These are phyloP conservation scores for Grallaria varia DNA, from an alignment of 2,113 vertebrate genomes.

Conservation along the genomic window DNA sequence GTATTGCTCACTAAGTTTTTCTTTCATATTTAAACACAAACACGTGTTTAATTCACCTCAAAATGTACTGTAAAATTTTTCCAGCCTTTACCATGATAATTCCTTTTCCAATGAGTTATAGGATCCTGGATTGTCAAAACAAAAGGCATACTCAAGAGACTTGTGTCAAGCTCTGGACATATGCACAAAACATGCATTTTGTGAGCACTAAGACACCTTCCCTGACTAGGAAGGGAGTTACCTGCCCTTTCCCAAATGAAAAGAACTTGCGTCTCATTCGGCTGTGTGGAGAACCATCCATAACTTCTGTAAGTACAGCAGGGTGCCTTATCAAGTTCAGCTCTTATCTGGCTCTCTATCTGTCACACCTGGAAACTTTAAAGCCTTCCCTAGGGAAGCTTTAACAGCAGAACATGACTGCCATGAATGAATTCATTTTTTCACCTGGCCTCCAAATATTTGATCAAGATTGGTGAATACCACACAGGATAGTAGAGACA, in stretches of 20 bases:
- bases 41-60: fast-evolving
- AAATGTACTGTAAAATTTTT: not conserved
- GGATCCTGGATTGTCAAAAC: not conserved
- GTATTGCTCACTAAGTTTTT: not conserved
- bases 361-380: not conserved
- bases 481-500: not conserved
- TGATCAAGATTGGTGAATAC: not conserved
- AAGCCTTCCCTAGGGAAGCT: not conserved
- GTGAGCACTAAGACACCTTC: not conserved
- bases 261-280: fast-evolving
- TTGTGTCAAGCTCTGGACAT: not conserved
- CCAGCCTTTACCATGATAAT: not conserved
- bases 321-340: not conserved
- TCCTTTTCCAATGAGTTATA: not conserved
- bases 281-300: not conserved
- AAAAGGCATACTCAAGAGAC: not conserved
- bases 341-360: not conserved
- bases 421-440: not conserved
- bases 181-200: not conserved
- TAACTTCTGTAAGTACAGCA: not conserved
- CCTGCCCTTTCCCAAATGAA: not conserved
- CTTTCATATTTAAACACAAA: not conserved
- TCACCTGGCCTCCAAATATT: not conserved
- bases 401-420: not conserved
- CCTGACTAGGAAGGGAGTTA: not conserved